phyloP scores from a whole-genome alignment of 2,888 invertebrate species.

The Drosophila lutescens region DNA sequence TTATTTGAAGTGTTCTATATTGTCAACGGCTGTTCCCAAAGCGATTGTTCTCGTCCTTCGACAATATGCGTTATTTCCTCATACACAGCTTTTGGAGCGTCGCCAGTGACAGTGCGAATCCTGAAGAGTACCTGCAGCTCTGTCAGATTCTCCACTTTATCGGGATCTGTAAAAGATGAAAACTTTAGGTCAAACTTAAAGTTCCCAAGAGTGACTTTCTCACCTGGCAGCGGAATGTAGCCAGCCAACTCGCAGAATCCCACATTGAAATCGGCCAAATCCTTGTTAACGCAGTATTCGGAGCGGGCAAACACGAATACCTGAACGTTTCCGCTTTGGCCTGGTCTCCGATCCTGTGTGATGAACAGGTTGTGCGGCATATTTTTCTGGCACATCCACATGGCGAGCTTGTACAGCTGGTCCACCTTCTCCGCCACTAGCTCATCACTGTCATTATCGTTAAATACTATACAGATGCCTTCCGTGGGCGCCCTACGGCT shows the following conservation, averaged over 20 bases:
- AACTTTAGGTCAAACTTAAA: neutral
- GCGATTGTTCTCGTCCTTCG: neutral
- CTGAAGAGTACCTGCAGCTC: constrained; percentile 69
- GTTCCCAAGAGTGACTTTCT: constrained; percentile 55
- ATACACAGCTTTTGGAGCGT: constrained; percentile 71
- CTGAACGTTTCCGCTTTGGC: constrained; percentile 83
- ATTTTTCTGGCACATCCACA: constrained; percentile 86
- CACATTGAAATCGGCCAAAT: constrained; percentile 87
- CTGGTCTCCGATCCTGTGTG: constrained; percentile 82
- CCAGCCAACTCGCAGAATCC: constrained; percentile 92
- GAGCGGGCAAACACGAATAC: constrained; percentile 89
- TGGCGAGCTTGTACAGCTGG: constrained; percentile 82
- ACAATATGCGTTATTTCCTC: constrained; percentile 60
- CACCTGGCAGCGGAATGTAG: constrained; percentile 89
- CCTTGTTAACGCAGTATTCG: constrained; percentile 86
- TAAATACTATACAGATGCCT: constrained; percentile 88
- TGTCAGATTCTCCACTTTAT: constrained; percentile 64
- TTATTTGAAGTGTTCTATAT: constrained; percentile 15
- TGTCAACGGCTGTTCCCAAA: constrained; percentile 30
- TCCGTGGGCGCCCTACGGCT: constrained; percentile 86
- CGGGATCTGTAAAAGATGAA: constrained; percentile 50
- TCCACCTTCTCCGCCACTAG: constrained; percentile 52
- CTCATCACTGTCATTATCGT: constrained; percentile 29
- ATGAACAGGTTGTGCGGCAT: constrained; percentile 92
- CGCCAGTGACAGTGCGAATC: constrained; percentile 74